Base-by-base conservation (phyloP, 2,797 vertebrate species). In the Phataginus tetradactyla region DNA sequence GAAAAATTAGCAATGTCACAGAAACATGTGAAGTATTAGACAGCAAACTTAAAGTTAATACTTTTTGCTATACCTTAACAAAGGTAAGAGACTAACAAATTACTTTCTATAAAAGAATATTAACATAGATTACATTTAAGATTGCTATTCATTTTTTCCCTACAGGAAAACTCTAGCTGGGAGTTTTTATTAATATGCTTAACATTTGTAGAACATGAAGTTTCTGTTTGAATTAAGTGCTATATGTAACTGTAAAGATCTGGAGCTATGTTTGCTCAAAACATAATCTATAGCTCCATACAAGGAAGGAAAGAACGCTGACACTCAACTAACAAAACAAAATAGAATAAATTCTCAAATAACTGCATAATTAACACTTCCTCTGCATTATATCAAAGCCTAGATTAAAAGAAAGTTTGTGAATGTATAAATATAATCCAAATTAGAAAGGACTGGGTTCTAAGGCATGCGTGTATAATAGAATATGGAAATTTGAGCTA, bases 301-400 rank as follows among this genome's bases (percentile, higher is more conserved):
- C 14, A 89, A 78, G 1, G 23, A 4, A n/a, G 88, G 42, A 57
- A 88, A 85, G n/a, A 96, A 86, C 29, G 86, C 5, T 78, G 34
- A 75, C 14, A 49, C 17, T 92, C 87, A 63, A 75, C 10, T 34
- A 64, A 51, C 34, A 84, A 91, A 86, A 27, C 29, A 59, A 90
- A 94, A 69, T 7, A 53, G 1, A 86, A 57, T 21, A 86, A 93
- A 79, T 77, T 91, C 68, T 88, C 77, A 95, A 79, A n/a, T 81
- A 90, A 90, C 37, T 49, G n/a, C 45, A 34, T 49, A 85, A 87
- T 29, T 64, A 83, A 77, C 23, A 66, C 21, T 74, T 21, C 27
- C 3, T 45, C 63, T 55, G 77, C 14, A 83, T 25, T 75, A 15
- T 21, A 66, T 25, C 53, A 91, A 93, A 71, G 39, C n/a, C 39